Base-by-base conservation (phyloP, 2,797 vertebrate genomes). In the Leucoraja ocellata region DNA sequence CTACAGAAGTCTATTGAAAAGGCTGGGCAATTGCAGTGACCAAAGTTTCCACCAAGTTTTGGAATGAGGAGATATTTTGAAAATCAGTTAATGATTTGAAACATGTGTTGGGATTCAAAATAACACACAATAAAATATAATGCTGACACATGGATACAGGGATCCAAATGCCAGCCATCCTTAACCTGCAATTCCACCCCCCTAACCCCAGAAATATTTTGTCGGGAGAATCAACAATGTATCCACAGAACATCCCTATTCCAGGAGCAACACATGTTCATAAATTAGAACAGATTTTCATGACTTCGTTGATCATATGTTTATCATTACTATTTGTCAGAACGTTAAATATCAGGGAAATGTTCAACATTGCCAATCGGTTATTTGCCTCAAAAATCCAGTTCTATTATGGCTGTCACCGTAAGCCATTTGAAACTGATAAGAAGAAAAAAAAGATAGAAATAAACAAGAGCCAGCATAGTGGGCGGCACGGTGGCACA, bases 81-180 rank as follows among this genome's bases (percentile, higher is more conserved):
- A 88, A 86, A 63, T 86, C 61, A 88, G 32, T 8, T 88, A 36
- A 65, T 88, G 83, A 88, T 88, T 88, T 65, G 61, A 88, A 88
- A 88, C 61, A 32, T 63, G 83, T 88, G 84, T n/a, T n/a, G 32
- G 16, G 61, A 65, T 88, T 88, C 61, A 88, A 32, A 88, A 18
- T 63, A 36, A 63, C 58, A 8, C 61, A 32, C 13, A 32, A 32
- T 32, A 32, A 61, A 63, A 86, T 32, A 88, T 46, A 36, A 88
- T 36, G 16, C 84, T 21, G 61, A 65, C 16, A 32, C 0, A 88
- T 18, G 16, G n/a, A 65, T 36, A 63, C n/a, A 88, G 5, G 13
- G 28, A 28, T 58, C 28, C 83, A 86, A n/a, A 74, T 74, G 71
- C 58, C 25, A 63, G 25, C 8, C n/a, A 78, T 16, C 10, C 28